Base-by-base conservation (phyloP, 92 coral and sea anemone genomes). In the Galaxea fascicularis region DNA sequence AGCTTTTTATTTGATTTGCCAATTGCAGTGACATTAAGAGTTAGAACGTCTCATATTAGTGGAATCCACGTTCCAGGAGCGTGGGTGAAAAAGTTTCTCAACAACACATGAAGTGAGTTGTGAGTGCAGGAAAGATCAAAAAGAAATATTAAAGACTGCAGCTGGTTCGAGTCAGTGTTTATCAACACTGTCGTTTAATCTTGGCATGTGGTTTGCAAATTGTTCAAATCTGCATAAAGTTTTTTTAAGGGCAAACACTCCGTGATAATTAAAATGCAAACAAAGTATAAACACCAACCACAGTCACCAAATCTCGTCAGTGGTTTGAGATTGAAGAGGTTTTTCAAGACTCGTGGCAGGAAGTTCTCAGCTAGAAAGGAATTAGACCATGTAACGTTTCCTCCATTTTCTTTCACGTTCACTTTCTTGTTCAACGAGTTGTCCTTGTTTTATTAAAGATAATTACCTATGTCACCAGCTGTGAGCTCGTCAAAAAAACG, bases 141-240 rank as follows among this genome's bases (percentile, higher is more conserved):
- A 24, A 25, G 17, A 16, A 45, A 44, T 64, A 64, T 39, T 27
- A 41, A 46, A 62, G 56, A 54, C 27, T 26, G 18, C 63, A 27
- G 59, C 69, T 53, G 26, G 8, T 6, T 30, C 4, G 41, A 62
- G 45, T 63, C 71, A 18, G n/a, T 62, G 82, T 44, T 77, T 49
- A 64, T 65, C 83, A 54, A 20, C 49, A 78, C 46, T 65, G 70
- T 65, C 57, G 15, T 47, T 14, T 15, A 17, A 52, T 64, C 72
- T 47, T 45, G 46, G 65, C 83, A 49, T 78, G 83, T 28, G 83
- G 73, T 28, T 39, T 65, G 46, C 13, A n/a, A 8, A 47, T 47
- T 63, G 39, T 63, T 52, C 70, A 78, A 78, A 78, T 64, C 65
- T 78, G 41, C 83, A 78, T 65, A 78, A 39, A 17, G 51, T 24